These are phyloP conservation scores for Ploceus nigricollis DNA, from an alignment of 2,113 vertebrate genomes.

Conservation along the genomic window DNA sequence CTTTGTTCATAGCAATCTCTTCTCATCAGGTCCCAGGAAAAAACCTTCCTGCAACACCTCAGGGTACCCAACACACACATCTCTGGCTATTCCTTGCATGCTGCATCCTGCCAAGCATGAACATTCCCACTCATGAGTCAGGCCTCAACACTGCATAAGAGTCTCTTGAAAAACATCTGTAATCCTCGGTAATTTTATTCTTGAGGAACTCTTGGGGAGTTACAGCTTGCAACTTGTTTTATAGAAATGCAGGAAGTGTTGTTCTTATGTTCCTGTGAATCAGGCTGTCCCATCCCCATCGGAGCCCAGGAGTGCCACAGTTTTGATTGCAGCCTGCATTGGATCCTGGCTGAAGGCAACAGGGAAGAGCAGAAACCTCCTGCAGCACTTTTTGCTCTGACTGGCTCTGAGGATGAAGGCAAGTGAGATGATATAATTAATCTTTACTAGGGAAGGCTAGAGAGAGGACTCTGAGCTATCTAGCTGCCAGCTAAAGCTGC, in stretches of 20 bases:
- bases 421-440: not conserved
- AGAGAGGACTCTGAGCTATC: not conserved
- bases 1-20: not conserved
- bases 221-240: not conserved
- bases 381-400: not conserved
- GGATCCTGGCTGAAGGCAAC: not conserved
- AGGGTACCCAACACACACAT: not conserved
- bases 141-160: not conserved
- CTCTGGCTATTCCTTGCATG: not conserved
- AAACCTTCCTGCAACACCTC: not conserved
- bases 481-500: not conserved
- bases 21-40: not conserved
- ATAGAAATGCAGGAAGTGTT: not conserved
- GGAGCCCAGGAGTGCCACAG: not conserved
- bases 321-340: not conserved
- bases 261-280: not conserved
- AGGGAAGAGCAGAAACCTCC: not conserved
- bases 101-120: not conserved
- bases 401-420: not conserved
- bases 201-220: not conserved
- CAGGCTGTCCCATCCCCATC: not conserved
- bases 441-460: not conserved
- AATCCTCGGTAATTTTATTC: not conserved
- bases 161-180: not conserved
- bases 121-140: not conserved